Evolutionary conservation across 2,888 invertebrate genomes (phyloP), one percentile per base, ranked within the genome.

Genomic region (Cinara cedri): DNA sequence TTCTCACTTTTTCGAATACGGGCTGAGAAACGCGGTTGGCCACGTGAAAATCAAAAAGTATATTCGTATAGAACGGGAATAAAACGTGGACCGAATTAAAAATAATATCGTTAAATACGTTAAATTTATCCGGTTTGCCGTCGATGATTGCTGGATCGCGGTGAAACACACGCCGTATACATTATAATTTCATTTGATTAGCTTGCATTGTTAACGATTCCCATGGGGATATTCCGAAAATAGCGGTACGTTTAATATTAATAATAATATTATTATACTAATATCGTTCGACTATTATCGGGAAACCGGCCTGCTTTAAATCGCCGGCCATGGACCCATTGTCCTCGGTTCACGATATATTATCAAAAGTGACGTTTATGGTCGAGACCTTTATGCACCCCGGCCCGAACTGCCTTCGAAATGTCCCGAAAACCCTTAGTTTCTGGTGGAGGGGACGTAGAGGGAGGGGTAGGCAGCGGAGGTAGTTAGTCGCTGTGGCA

Each of bases 351-450:
- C 19, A 9, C 51, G n/a, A 76, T 76, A 46, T 66, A 66, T 34
- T 34, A 34, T 66, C 76, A 66, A 76, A 76, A 46, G 55, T 76
- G 76, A 68, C 76, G 66, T 66, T 66, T 57, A 76, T 57, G 26
- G 66, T 75, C 66, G 16, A 55, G 46, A 76, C 66, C 57, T 55
- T 46, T 24, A 9, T 44, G 26, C 75, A 4, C 54, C n/a, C 65
- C 19, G 19, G 42, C 54, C 42, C n/a, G 16, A 51, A n/a, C 51
- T 21, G 21, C 51, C 42, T 1, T 34, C 21, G 21, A 42, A 21
- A 9, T 13, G 42, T 42, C 9, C 63, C 63, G 13, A 63, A 34
- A 74, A 24, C 66, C 55, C 44, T 65, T n/a, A 13, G 44, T 54
- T 44, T 51, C 16, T 8, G 70, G 13, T 16, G 14, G 55, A 54